Base-by-base conservation (phyloP, 2,797 vertebrate species). In the Macropodus opercularis region DNA sequence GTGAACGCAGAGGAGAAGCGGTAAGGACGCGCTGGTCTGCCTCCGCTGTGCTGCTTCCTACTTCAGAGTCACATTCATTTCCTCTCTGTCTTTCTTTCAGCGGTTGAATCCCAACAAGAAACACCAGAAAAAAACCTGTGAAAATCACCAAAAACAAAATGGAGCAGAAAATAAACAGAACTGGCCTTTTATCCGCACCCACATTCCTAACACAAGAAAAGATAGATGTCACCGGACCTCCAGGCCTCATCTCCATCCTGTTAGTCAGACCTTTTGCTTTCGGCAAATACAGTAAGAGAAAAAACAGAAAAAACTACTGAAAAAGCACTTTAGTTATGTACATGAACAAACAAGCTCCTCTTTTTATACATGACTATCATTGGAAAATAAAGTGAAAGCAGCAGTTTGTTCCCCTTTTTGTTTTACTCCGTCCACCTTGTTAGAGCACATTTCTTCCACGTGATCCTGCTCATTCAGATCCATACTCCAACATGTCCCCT, bases 361-460 rank as follows among this genome's bases (percentile, higher is more conserved):
- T 90, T 83, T 90, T 94, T 94, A 92, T 92, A 92, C 94, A 93
- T 91, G 83, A 86, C 77, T 82, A 92, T 88, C 83, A 87, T 91
- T 92, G 91, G 81, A 91, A 93, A 93, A 94, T 94, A 93, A 93
- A 83, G 83, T 88, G 86, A 90, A 60, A 67, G 85, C 87, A 91
- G 90, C 87, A 88, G 73, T 83, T 75, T 86, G 55, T 66, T 81
- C 80, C 77, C 52, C 76, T 69, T 54, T 42, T 63, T 81, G 65
- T 50, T 18, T 26, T 15, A 85, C 72, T 79, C 84, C 32, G 48
- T 62, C 70, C 65, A 74, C 61, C 65, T 84, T 66, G 69, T 88
- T 88, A 81, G 73, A 89, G 84, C 80, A 87, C 84, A 91, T 90
- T 73, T 90, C 81, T 81, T 32, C 75, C 75, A 71, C 53, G 49